phyloP scores from a whole-genome alignment of 1,140 invertebrate species.

The Coptotermes formosanus region DNA sequence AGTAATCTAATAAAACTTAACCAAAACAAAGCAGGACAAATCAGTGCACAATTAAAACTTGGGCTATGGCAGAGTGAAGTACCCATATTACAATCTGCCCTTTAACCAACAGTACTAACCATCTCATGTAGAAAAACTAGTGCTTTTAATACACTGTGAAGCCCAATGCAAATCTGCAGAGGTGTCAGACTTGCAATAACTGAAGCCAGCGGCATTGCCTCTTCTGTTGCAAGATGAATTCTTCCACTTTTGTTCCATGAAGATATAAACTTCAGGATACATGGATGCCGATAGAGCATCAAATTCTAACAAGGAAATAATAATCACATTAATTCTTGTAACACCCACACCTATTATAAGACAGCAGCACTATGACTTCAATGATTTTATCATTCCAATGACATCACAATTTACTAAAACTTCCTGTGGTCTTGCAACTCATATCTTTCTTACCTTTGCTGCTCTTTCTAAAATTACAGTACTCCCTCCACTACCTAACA shows the following conservation, averaged over 20 bases:
- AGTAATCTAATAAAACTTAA: too few species aligned
- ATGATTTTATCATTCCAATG: background rate
- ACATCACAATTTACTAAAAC: background rate
- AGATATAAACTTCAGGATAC: conserved; percentile 74
- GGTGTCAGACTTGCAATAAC: conserved; percentile 61
- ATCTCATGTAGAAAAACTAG: conserved; percentile 78
- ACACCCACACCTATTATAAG: background rate
- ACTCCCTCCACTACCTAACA: conserved; percentile 37
- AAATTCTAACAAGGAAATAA: conserved; percentile 63
- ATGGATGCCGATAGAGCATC: conserved; percentile 76
- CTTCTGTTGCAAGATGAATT: conserved; percentile 73
- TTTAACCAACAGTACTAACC: conserved; percentile 41
- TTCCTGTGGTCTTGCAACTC: background rate
- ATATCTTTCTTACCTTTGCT: conserved; percentile 56
- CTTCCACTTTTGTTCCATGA: conserved; percentile 72
- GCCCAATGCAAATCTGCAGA: conserved; percentile 74
- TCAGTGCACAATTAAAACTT: too few species aligned
- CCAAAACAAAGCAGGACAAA: too few species aligned
- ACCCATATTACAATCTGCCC: too few species aligned
- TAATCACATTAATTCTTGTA: background rate
- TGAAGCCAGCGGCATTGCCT: conserved; percentile 67
- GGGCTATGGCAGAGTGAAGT: too few species aligned
- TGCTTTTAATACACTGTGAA: conserved; percentile 71
- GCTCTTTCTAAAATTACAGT: background rate
- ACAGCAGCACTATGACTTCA: conserved; percentile 25